A percentile compares a stretch with the other conserved stretches of the same genome.
These are phyloP conservation scores for Nephrotoma guestfalica DNA, from an alignment of 2,888 invertebrate species.

Conservation along the genomic window DNA sequence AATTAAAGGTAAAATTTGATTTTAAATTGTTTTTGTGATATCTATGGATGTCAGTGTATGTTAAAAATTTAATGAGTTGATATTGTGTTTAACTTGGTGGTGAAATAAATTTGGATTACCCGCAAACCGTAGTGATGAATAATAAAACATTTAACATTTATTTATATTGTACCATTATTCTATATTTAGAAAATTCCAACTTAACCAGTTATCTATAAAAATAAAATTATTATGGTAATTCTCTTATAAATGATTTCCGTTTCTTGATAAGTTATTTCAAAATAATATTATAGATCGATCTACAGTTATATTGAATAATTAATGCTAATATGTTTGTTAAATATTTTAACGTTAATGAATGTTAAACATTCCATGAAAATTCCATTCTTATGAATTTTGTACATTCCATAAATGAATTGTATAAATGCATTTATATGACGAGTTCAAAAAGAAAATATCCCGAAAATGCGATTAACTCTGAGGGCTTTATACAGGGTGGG, in stretches of 20 bases:
- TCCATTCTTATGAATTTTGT: too few relatives aligned
- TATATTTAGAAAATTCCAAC: too few relatives aligned
- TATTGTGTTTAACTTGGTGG: background rate
- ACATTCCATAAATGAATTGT: too few relatives aligned
- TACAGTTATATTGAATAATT: too few relatives aligned
- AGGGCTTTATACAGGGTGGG: too few relatives aligned
- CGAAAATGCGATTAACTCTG: too few relatives aligned
- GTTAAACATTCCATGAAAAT: too few relatives aligned
- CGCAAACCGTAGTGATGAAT: background rate
- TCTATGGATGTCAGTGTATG: background rate
- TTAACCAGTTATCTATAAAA: background rate
- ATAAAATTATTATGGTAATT: background rate
- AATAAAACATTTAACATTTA: background rate
- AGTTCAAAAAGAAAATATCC: too few relatives aligned
- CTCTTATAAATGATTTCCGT: background rate
- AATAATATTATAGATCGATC: background rate
- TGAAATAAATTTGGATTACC: background rate
- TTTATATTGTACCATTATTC: background rate
- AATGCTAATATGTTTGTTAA: too few relatives aligned
- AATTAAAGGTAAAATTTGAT: constrained; percentile 24
- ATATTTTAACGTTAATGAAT: too few relatives aligned
- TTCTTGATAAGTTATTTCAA: background rate
- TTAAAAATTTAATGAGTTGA: background rate
- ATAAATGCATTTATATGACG: too few relatives aligned
- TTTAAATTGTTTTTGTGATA: background rate